phyloP scores from a whole-genome alignment of 2,888 invertebrate species.

The Cheilosia vulpina region DNA sequence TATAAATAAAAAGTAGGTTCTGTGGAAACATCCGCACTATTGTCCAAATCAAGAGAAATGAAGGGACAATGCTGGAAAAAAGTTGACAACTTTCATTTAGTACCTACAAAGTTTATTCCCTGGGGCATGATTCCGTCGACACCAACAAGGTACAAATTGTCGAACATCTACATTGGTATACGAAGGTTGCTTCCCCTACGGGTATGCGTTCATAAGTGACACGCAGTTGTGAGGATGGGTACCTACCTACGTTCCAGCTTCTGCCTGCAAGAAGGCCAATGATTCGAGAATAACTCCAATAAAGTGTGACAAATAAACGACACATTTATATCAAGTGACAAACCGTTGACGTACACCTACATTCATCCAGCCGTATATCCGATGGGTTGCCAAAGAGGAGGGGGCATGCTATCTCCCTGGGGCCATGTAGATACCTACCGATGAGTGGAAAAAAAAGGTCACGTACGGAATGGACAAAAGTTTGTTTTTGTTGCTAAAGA shows the following conservation, averaged over 20 bases:
- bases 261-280: conserved; percentile 57
- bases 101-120: conserved; percentile 59
- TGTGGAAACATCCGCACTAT: background rate
- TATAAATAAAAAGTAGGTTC: conserved; percentile 27
- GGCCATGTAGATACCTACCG: background rate
- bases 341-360: conserved; percentile 57
- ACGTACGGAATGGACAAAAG: conserved; percentile 39
- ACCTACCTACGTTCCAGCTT: conserved; percentile 47
- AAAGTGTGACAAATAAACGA: conserved; percentile 72
- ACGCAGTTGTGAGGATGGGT: background rate
- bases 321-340: conserved; percentile 71
- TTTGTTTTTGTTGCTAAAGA: conserved; percentile 47
- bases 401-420: conserved; percentile 10
- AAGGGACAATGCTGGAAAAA: conserved; percentile 23
- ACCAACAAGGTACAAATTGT: conserved; percentile 67
- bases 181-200: background rate
- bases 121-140: conserved; percentile 61
- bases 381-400: conserved; percentile 13
- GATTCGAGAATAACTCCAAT: conserved; percentile 71
- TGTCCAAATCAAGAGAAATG: conserved; percentile 2
- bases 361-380: conserved; percentile 48
- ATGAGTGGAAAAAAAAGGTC: conserved; percentile 20
- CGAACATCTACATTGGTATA: conserved; percentile 66
- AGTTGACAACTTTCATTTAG: conserved; percentile 69
- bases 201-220: background rate